phyloP scores from a whole-genome alignment of 2,797 vertebrate species.

The Atherinosoma microstoma region DNA sequence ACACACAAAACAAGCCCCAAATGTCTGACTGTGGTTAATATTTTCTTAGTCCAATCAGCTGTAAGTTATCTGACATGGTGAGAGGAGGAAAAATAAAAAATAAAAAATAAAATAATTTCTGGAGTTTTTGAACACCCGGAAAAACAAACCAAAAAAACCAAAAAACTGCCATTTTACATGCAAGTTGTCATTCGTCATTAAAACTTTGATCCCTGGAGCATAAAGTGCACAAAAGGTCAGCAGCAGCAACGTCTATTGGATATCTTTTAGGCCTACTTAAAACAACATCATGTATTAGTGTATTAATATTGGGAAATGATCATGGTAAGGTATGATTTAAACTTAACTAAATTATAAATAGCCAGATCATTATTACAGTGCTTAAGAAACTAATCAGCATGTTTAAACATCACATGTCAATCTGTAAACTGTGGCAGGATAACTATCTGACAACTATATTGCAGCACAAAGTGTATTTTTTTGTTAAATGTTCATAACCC shows the following conservation, averaged over 20 bases:
- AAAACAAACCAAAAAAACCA: not conserved
- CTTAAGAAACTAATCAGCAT: not conserved
- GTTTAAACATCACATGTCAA: not conserved
- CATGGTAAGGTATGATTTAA: not conserved
- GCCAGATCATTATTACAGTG: not conserved
- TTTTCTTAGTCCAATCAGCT: slow-evolving; percentile 14
- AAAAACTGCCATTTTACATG: not conserved
- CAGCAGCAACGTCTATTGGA: too few species aligned
- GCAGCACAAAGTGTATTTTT: too few species aligned
- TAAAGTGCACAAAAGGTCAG: not conserved
- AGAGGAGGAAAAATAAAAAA: not conserved
- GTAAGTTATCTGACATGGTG: not conserved
- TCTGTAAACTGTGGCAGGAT: not conserved
- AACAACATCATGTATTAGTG: not conserved
- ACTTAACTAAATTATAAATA: not conserved
- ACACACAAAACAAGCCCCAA: slow-evolving; percentile 1
- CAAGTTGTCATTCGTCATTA: not conserved
- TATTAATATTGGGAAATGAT: not conserved
- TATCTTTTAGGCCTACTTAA: too few species aligned
- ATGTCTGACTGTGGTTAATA: slow-evolving; percentile 33
- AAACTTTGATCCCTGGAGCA: not conserved
- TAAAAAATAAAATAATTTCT: not conserved
- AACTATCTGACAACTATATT: too few species aligned
- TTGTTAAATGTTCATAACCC: too few species aligned
- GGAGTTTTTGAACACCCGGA: not conserved